Evolutionary conservation across 2,797 vertebrate species (phyloP).

Genomic region (Podargus strigoides): DNA sequence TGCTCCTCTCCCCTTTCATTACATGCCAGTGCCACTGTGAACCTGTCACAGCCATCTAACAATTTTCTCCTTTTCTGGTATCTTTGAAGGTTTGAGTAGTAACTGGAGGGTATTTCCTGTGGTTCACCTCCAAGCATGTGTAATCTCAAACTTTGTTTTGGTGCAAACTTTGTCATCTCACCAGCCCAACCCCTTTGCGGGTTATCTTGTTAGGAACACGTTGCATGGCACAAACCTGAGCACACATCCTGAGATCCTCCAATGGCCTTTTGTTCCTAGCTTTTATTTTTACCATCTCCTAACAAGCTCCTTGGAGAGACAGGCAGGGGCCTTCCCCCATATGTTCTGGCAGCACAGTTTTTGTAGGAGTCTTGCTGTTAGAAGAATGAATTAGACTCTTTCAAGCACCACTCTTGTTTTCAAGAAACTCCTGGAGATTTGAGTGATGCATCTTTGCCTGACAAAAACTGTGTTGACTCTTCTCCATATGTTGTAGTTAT

Average conservation of each 20-base stretch:
- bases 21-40: background rate
- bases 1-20: background rate
- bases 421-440: background rate
- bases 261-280: background rate
- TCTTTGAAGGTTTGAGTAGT: background rate
- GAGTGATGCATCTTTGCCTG: background rate
- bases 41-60: background rate
- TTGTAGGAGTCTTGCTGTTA: background rate
- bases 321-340: background rate
- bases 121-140: background rate
- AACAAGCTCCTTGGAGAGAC: background rate
- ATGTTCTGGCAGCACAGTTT: background rate
- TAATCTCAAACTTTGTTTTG: fast-evolving
- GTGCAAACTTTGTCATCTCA: background rate
- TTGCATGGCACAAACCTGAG: background rate
- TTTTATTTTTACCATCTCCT: background rate
- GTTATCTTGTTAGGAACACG: fast-evolving
- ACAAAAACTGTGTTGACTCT: background rate
- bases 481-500: background rate
- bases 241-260: background rate
- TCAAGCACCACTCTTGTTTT: background rate
- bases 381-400: background rate
- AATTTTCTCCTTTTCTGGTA: background rate
- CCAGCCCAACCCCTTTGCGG: fast-evolving
- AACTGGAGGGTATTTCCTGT: background rate